phyloP scores from a whole-genome alignment of 2,888 invertebrate genomes.

The Lapara coniferarum region DNA sequence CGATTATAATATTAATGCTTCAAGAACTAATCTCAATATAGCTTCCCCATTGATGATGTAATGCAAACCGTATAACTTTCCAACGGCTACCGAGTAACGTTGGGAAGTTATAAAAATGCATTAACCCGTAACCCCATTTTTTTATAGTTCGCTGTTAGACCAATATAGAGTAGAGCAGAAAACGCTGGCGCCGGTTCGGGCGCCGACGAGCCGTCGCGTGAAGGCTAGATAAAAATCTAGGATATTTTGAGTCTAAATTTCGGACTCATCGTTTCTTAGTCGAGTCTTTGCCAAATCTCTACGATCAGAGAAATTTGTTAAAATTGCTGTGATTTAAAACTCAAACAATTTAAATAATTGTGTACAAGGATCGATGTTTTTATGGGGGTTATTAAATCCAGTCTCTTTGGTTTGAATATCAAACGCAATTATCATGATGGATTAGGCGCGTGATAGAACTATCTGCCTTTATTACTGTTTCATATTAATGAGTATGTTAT shows the following conservation, averaged over 20 bases:
- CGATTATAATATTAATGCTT: no score
- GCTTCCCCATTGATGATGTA: background rate
- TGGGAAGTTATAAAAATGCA: constrained; percentile 21
- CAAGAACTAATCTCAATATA: no score
- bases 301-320: no score
- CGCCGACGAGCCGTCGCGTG: background rate
- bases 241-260: background rate
- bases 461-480: background rate
- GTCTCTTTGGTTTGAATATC: background rate
- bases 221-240: background rate
- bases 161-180: background rate
- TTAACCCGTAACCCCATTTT: constrained; percentile 21
- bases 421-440: background rate
- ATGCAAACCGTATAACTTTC: background rate
- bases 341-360: no score
- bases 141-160: constrained; percentile 13
- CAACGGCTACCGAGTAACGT: constrained; percentile 5
- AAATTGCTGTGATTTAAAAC: no score
- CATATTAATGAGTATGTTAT: no score
- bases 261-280: no score
- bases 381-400: no score
- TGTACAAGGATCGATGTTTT: no score
- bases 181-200: background rate
- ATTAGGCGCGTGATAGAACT: background rate
- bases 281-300: no score